These are phyloP conservation scores for Rhegmatorhina hoffmannsi DNA, from an alignment of 2,113 vertebrate genomes.

Conservation along the genomic window DNA sequence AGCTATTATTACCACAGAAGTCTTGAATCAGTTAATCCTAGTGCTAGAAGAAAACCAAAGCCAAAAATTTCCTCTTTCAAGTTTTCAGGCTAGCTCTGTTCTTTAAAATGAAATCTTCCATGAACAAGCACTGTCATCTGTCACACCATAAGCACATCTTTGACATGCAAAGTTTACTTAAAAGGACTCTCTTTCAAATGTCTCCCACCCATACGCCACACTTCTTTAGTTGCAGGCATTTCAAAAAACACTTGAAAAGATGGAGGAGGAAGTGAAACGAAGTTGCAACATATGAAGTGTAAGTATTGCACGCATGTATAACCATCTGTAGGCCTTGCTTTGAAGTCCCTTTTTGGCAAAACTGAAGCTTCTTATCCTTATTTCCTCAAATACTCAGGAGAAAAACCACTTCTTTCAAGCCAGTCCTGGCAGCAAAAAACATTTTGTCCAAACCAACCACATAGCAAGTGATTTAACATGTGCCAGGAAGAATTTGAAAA, in stretches of 20 bases:
- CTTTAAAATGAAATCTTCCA: background rate
- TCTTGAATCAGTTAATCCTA: background rate
- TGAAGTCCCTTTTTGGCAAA: slow-evolving; percentile 18
- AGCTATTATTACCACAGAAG: background rate
- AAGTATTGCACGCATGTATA: background rate
- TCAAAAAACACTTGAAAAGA: background rate
- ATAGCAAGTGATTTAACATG: background rate
- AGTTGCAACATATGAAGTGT: background rate
- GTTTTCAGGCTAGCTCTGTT: background rate
- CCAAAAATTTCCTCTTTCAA: background rate
- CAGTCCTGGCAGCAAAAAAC: background rate
- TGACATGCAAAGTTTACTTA: slow-evolving; percentile 6
- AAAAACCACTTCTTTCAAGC: background rate
- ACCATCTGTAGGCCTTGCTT: slow-evolving; percentile 24
- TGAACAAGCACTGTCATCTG: background rate
- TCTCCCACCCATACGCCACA: background rate
- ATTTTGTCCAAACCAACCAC: background rate
- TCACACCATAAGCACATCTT: background rate
- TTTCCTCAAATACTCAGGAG: background rate
- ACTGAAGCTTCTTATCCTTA: background rate
- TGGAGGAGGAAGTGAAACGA: background rate
- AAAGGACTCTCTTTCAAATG: background rate
- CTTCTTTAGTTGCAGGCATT: background rate
- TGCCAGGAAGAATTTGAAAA: background rate
- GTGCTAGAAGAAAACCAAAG: background rate